These are phyloP conservation scores for Clamator glandarius DNA, from an alignment of 2,797 vertebrate species.

Conservation along the genomic window DNA sequence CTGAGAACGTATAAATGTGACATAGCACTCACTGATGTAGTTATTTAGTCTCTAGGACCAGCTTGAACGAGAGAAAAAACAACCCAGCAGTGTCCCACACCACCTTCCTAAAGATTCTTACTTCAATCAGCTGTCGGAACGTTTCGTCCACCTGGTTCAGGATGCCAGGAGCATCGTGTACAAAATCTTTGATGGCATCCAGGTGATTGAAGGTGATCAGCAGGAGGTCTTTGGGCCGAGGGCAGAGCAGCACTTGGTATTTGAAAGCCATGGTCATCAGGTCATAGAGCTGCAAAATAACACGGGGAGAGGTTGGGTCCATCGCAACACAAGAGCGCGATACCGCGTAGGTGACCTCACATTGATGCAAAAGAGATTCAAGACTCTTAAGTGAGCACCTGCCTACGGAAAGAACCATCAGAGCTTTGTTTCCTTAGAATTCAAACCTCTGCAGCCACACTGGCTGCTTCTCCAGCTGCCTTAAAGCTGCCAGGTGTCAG, in stretches of 20 bases:
- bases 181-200: slow-evolving; percentile 95
- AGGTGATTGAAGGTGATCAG: slow-evolving; percentile 97
- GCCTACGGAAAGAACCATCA: neutral
- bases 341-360: rapidly evolving
- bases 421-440: neutral
- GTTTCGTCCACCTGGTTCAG: slow-evolving; percentile 94
- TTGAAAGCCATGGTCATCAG: slow-evolving; percentile 99
- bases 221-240: slow-evolving; percentile 92
- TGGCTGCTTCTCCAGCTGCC: neutral
- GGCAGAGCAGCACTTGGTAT: slow-evolving; percentile 95
- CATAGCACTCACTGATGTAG: neutral
- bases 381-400: neutral
- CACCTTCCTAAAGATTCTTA: slow-evolving; percentile 57
- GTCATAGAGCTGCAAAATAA: slow-evolving; percentile 89
- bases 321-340: neutral
- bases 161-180: slow-evolving; percentile 88
- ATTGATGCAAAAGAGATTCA: neutral
- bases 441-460: neutral
- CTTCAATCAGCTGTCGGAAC: slow-evolving; percentile 88
- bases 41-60: neutral
- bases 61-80: neutral
- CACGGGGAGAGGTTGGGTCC: neutral
- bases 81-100: neutral
- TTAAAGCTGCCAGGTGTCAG: neutral
- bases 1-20: neutral